Evolutionary conservation across 2,113 vertebrate species (phyloP).

Genomic region (Hyaena hyaena): DNA sequence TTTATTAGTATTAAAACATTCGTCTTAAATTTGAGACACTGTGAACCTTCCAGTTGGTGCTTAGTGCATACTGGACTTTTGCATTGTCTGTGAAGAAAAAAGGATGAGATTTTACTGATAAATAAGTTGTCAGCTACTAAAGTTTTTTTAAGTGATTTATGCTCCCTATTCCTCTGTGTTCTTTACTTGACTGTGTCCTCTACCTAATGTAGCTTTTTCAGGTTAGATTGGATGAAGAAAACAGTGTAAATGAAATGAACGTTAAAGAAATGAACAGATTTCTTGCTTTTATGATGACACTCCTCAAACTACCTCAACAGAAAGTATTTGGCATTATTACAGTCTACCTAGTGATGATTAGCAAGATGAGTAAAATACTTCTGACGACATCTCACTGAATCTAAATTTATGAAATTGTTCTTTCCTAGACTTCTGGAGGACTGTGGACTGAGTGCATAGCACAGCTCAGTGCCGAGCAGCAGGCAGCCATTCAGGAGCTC

Average conservation of each 20-base stretch:
- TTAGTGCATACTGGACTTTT: background rate
- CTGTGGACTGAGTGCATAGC: slow-evolving; percentile 97
- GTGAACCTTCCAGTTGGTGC: background rate
- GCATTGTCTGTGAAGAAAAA: background rate
- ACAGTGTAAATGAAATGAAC: background rate
- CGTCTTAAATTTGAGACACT: background rate
- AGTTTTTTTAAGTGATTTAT: background rate
- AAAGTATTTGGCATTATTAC: background rate
- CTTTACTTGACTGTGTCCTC: background rate
- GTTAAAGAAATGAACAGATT: background rate
- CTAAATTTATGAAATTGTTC: slow-evolving; percentile 38
- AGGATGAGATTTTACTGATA: background rate
- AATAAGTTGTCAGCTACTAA: background rate
- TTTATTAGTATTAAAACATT: slow-evolving; percentile 33
- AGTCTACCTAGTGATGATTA: background rate
- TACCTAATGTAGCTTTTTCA: background rate
- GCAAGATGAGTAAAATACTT: background rate
- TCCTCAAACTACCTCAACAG: background rate
- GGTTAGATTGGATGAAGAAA: background rate
- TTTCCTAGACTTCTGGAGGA: slow-evolving; percentile 92
- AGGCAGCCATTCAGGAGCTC: slow-evolving; percentile 97
- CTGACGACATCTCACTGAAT: background rate
- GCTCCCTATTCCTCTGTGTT: background rate
- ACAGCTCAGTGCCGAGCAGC: slow-evolving; percentile 94
- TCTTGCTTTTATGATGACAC: background rate